Conservation (phyloP, 2,113 vertebrate species). For the Pelmatolapia mariae region DNA sequence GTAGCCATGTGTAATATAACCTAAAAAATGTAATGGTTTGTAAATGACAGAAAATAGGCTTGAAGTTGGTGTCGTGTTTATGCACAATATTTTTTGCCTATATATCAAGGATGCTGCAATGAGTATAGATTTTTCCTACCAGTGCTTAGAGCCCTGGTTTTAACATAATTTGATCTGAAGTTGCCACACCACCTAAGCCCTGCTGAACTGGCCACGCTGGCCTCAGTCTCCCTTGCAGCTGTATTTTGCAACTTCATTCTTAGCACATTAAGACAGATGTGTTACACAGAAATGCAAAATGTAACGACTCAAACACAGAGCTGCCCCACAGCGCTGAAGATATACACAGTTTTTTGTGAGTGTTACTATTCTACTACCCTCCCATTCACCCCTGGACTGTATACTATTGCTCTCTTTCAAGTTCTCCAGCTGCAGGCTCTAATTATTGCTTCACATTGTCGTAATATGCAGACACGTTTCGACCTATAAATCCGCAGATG, state of each 20-base stretch:
- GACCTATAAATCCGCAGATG: conserved; percentile 28
- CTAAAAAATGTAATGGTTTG: background rate
- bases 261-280: background rate
- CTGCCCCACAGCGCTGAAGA: background rate
- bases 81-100: background rate
- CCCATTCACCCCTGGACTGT: conserved; percentile 30
- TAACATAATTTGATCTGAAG: background rate
- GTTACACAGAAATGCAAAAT: background rate
- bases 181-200: background rate
- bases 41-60: background rate
- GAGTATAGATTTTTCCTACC: background rate
- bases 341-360: background rate
- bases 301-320: background rate
- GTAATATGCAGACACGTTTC: background rate
- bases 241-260: background rate
- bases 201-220: background rate
- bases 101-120: background rate
- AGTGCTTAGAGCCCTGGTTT: background rate
- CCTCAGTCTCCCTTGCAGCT: background rate
- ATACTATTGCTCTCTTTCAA: conserved; percentile 49
- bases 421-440: conserved; percentile 39
- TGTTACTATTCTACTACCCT: conserved; percentile 18
- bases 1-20: background rate
- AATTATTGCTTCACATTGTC: conserved; percentile 24
- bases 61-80: background rate